Conservation (phyloP, 2,888 invertebrate genomes). For the Apoda limacodes region DNA sequence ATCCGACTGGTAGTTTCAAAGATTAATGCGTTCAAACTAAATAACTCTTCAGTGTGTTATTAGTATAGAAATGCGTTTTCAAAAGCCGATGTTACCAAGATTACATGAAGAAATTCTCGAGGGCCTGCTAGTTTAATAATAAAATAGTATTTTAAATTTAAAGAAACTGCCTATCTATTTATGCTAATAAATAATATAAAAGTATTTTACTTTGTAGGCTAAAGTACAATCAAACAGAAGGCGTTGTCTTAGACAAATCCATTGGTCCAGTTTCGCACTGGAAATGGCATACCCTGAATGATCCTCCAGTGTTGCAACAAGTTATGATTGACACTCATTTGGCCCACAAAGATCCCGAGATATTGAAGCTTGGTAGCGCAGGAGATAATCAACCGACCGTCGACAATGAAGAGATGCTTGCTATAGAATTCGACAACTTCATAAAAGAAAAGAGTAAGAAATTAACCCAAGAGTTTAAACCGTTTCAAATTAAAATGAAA, state of each 20-base stretch:
- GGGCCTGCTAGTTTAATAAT: too few relatives aligned
- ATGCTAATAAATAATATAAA: constrained; percentile 1
- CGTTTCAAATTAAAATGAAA: constrained; percentile 59
- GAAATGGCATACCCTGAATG: constrained; percentile 61
- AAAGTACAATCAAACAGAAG: constrained; percentile 62
- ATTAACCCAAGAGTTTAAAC: constrained; percentile 45
- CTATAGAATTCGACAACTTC: constrained; percentile 56
- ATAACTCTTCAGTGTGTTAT: too few relatives aligned
- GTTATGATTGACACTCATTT: constrained; percentile 60
- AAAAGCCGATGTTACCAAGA: too few relatives aligned
- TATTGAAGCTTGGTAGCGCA: constrained; percentile 34
- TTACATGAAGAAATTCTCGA: too few relatives aligned
- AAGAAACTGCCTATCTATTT: neutral
- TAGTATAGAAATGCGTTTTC: too few relatives aligned
- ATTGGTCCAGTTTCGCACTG: constrained; percentile 55
- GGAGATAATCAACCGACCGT: constrained; percentile 24
- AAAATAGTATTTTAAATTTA: too few relatives aligned
- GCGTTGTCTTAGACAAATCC: constrained; percentile 45
- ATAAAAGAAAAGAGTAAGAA: constrained; percentile 56
- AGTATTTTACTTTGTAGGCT: constrained; percentile 28
- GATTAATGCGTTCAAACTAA: too few relatives aligned
- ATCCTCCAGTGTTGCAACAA: constrained; percentile 54
- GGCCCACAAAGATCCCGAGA: constrained; percentile 46
- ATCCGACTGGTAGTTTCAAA: too few relatives aligned
- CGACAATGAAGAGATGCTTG: constrained; percentile 54